These are phyloP conservation scores for Rhamnusium bicolor DNA, from an alignment of 2,888 invertebrate species.

Conservation along the genomic window DNA sequence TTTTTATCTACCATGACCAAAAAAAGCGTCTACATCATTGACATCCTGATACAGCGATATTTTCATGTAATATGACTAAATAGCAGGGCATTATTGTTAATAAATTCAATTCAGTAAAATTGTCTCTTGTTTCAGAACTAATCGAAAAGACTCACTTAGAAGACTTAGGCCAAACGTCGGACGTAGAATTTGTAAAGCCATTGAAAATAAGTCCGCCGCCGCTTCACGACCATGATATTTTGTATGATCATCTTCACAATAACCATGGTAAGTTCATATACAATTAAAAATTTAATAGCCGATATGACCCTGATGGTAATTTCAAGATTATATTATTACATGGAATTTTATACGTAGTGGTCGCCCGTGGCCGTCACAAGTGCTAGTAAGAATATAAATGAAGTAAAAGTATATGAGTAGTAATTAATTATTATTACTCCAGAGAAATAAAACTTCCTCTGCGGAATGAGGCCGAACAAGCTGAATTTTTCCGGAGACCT, in stretches of 20 bases:
- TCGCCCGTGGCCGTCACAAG: neutral
- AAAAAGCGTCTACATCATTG: too few relatives aligned
- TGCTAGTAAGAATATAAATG: neutral
- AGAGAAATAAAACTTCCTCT: too few relatives aligned
- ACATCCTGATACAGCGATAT: too few relatives aligned
- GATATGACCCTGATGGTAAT: neutral
- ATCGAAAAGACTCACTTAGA: slow-evolving; percentile 61
- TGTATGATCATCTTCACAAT: slow-evolving; percentile 71
- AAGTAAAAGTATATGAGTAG: neutral
- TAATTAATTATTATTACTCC: too few relatives aligned
- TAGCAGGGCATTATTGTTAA: too few relatives aligned
- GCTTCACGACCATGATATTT: slow-evolving; percentile 74
- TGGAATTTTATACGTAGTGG: neutral
- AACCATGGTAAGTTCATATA: slow-evolving; percentile 55
- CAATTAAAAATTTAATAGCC: neutral
- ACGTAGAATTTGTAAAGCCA: slow-evolving; percentile 74
- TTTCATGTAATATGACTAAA: too few relatives aligned
- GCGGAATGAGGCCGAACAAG: too few relatives aligned
- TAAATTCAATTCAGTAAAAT: too few relatives aligned
- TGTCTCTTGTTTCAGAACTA: slow-evolving; percentile 53
- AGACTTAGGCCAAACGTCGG: slow-evolving; percentile 55
- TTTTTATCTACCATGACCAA: too few relatives aligned
- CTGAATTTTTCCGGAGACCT: too few relatives aligned
- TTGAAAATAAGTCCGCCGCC: slow-evolving; percentile 74
- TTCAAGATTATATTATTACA: neutral